Base-by-base conservation (phyloP, 2,888 invertebrate genomes). In the Caenorhabditis uteleia region DNA sequence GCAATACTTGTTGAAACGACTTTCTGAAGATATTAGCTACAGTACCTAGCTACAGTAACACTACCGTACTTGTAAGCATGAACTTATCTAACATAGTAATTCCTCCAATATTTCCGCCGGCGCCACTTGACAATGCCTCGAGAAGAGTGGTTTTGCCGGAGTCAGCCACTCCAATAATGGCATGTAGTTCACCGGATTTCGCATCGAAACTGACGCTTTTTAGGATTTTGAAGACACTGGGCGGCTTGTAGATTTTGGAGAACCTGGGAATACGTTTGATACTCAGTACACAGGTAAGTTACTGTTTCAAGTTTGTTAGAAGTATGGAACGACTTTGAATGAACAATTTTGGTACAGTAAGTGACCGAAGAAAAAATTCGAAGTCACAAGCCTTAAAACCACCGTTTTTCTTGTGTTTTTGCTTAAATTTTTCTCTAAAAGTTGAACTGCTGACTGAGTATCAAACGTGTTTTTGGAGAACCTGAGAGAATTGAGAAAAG, bases 101-200 rank as follows among this genome's bases (percentile, higher is more conserved):
- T 0, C 95, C 95, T 54, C 92, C 88, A 1, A 91, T 91, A 1
- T 91, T 89, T 1, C 91, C 91, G 70, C 89, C 89, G 12, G 91
- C 89, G 27, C 87, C 78, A 36, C 86, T 84, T 0, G 86, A 85
- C 55, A 95, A 91, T 7, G 95, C 94, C 84, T 95, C 95, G 7
- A 97, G 86, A 3, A 97, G 88, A 0, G 94, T 94, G 29, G 93
- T 89, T 84, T 97, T 97, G 0, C 95, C 95, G 76, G 93, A 93
- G 14, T 93, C 93, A 87, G 93, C 93, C 0, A 93, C 93, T 10
- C 95, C 95, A 36, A 94, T 86, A 57, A 95, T 89, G 29, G 94
- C 94, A 81, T 94, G 89, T 49, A 95, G 91, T 85, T 95, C 94
- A 5, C 94, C 94, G 45, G 92, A 91, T 82, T 91, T 90, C 0